Evolutionary conservation across 2,113 vertebrate species (phyloP).

Genomic region (Machaerirhynchus nigripectus): DNA sequence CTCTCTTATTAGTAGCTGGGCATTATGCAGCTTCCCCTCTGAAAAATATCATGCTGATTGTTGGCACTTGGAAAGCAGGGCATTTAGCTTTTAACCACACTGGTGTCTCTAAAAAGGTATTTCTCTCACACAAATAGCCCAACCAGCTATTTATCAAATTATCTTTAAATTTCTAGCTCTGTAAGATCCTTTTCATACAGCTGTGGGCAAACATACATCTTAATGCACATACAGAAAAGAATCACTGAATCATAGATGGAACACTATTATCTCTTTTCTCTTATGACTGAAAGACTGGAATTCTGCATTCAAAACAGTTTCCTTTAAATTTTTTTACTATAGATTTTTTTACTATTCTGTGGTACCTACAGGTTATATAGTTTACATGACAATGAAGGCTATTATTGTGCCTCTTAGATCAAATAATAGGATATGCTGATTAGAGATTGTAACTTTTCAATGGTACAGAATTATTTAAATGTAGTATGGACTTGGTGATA

Average conservation of each 20-base stretch:
- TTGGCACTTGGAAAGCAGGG: not conserved
- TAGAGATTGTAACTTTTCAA: not conserved
- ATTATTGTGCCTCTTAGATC: not conserved
- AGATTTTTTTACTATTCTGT: constrained; percentile 41
- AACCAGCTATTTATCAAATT: constrained; percentile 35
- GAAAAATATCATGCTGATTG: not conserved
- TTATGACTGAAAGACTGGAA: constrained; percentile 60
- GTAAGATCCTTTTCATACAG: not conserved
- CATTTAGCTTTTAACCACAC: not conserved
- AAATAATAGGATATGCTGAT: not conserved
- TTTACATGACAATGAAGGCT: not conserved
- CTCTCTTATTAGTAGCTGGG: not conserved
- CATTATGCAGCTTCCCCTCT: not conserved
- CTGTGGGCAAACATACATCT: not conserved
- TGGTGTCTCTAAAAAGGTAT: constrained; percentile 2
- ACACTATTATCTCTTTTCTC: constrained; percentile 69
- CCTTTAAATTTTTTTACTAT: constrained; percentile 52
- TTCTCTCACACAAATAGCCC: constrained; percentile 32
- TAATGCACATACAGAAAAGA: constrained; percentile 3
- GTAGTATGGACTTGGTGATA: not conserved
- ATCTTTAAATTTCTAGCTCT: not conserved
- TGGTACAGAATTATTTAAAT: not conserved
- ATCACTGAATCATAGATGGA: constrained; percentile 73
- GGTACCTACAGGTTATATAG: not conserved
- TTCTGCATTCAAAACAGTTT: constrained; percentile 43